Conservation (phyloP, 2,113 vertebrate species). For the Helogale parvula region DNA sequence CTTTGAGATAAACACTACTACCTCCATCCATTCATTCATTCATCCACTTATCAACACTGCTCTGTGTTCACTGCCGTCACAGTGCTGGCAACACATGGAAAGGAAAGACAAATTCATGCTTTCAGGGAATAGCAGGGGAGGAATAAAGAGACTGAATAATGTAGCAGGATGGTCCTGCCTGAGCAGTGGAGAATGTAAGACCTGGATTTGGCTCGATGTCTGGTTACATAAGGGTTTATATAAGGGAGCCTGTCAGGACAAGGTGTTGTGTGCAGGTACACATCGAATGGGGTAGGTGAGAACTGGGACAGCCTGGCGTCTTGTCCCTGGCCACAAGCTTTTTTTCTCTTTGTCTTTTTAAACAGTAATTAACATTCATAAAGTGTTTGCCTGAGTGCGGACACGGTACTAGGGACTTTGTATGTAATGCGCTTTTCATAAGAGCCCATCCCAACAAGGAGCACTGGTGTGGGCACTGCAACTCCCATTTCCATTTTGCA, state of each 20-base stretch:
- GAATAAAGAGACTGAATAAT: neutral
- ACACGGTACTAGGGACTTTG: neutral
- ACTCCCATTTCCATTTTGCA: neutral
- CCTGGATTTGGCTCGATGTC: neutral
- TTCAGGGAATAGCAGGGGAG: neutral
- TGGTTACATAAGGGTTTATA: accelerated
- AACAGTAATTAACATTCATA: neutral
- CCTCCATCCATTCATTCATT: neutral
- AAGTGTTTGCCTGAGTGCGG: neutral
- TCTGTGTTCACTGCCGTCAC: neutral
- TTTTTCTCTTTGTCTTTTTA: neutral
- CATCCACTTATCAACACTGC: neutral
- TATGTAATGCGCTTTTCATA: neutral
- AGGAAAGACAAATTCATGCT: neutral
- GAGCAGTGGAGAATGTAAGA: neutral
- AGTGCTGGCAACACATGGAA: neutral
- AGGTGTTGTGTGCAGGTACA: neutral
- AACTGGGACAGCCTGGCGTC: no score
- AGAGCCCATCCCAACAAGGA: neutral
- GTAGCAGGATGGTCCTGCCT: neutral
- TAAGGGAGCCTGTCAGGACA: neutral
- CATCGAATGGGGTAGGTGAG: neutral
- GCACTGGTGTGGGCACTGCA: neutral
- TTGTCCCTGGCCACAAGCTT: neutral
- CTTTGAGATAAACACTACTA: neutral